phyloP scores from a whole-genome alignment of 2,888 invertebrate genomes.

The Emmelina monodactyla region DNA sequence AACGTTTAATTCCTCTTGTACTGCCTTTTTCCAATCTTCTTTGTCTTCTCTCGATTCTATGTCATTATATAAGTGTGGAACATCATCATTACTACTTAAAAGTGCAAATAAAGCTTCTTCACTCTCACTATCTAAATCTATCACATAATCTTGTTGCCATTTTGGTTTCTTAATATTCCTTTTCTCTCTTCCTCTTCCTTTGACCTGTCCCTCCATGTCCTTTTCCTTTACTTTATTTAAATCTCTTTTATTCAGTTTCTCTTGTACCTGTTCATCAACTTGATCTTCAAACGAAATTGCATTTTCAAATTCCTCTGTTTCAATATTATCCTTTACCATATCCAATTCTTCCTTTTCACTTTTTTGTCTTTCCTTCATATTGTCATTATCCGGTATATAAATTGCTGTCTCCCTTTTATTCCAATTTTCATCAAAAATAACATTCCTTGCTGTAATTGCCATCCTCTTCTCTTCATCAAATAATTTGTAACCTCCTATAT shows the following conservation, averaged over 20 bases:
- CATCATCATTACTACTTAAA: conserved; percentile 5
- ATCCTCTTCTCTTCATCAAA: background rate
- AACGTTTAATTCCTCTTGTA: conserved; percentile 12
- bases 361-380: background rate
- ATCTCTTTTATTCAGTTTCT: background rate
- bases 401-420: background rate
- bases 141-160: conserved; percentile 8
- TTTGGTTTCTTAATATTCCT: conserved; percentile 8
- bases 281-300: too few relatives aligned
- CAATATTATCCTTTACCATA: background rate
- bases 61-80: conserved; percentile 8
- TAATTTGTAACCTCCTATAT: background rate
- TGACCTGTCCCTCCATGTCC: too few relatives aligned
- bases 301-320: too few relatives aligned
- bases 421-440: conserved; percentile 1
- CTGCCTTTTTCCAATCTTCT: conserved; percentile 9
- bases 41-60: conserved; percentile 11
- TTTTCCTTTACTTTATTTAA: background rate
- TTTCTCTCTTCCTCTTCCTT: conserved; percentile 6
- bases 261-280: too few relatives aligned
- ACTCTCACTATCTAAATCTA: conserved; percentile 5
- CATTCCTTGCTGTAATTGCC: conserved; percentile 1
- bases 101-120: conserved; percentile 8
- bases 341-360: background rate
- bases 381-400: background rate